phyloP scores from a whole-genome alignment of 2,113 vertebrate species.

The Colius striatus region DNA sequence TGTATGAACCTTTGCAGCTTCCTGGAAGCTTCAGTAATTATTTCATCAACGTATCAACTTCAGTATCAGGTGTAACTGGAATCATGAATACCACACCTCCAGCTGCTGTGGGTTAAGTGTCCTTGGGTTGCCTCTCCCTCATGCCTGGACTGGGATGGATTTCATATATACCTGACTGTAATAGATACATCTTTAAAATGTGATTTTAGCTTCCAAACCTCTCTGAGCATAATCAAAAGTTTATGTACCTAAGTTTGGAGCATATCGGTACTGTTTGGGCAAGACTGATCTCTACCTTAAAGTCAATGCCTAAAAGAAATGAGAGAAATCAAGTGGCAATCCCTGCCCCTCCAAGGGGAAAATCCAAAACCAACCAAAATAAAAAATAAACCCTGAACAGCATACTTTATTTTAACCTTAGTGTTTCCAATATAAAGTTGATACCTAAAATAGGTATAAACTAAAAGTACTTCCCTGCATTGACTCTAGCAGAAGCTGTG shows the following conservation, averaged over 20 bases:
- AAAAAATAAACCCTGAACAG: background rate
- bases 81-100: background rate
- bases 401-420: background rate
- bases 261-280: background rate
- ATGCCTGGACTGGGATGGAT: background rate
- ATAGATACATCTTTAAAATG: background rate
- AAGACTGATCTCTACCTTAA: background rate
- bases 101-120: fast-evolving
- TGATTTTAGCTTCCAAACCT: background rate
- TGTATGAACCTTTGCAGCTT: background rate
- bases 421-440: background rate
- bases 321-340: background rate
- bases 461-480: background rate
- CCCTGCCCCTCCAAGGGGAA: background rate
- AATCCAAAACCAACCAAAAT: background rate
- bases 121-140: background rate
- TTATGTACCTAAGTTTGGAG: background rate
- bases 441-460: background rate
- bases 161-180: background rate
- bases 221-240: background rate
- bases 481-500: background rate
- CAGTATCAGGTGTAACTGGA: conserved; percentile 21
- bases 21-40: conserved; percentile 29
- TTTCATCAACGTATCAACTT: conserved; percentile 47
- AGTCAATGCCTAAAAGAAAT: background rate